Conservation (phyloP, 2,888 invertebrate genomes). For the Axea sp. region DNA sequence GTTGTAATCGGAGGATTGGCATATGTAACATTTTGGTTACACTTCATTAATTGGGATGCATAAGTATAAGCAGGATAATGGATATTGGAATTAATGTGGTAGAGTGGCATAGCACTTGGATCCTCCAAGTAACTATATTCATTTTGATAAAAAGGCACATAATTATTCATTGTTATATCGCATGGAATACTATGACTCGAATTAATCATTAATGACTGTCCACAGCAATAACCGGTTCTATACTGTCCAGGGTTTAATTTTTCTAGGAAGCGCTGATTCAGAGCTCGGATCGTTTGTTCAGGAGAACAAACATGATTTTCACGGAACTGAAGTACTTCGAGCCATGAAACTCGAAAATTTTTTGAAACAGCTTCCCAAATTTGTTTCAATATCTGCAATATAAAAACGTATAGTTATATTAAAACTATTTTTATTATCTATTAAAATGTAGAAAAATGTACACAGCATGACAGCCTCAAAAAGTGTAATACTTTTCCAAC, state of each 20-base stretch:
- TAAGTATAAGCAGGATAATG: conserved; percentile 65
- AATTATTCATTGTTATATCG: conserved; percentile 67
- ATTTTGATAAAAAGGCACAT: conserved; percentile 65
- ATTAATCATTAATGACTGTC: conserved; percentile 63
- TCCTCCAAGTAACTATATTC: conserved; percentile 65
- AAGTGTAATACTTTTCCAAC: too few relatives aligned
- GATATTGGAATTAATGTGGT: conserved; percentile 62
- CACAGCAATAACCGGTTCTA: conserved; percentile 66
- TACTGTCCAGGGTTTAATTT: conserved; percentile 76
- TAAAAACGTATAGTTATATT: too few relatives aligned
- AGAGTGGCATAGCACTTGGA: conserved; percentile 55
- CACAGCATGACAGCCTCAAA: too few relatives aligned
- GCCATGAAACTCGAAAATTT: conserved; percentile 82
- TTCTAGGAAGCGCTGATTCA: conserved; percentile 80
- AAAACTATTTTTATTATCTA: too few relatives aligned
- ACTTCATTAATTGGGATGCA: conserved; percentile 64
- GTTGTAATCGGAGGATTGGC: conserved; percentile 78
- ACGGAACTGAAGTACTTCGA: conserved; percentile 85
- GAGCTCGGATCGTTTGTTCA: conserved; percentile 80
- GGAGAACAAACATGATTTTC: conserved; percentile 81
- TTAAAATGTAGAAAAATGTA: too few relatives aligned
- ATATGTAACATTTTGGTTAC: conserved; percentile 66
- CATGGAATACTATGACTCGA: conserved; percentile 66
- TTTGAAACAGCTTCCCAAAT: conserved; percentile 87
- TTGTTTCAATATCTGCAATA: conserved; percentile 85